A percentile compares a stretch with the other conserved stretches of the same genome.
Conservation (phyloP, 2,113 vertebrate species). For the Danionella cerebrum region DNA sequence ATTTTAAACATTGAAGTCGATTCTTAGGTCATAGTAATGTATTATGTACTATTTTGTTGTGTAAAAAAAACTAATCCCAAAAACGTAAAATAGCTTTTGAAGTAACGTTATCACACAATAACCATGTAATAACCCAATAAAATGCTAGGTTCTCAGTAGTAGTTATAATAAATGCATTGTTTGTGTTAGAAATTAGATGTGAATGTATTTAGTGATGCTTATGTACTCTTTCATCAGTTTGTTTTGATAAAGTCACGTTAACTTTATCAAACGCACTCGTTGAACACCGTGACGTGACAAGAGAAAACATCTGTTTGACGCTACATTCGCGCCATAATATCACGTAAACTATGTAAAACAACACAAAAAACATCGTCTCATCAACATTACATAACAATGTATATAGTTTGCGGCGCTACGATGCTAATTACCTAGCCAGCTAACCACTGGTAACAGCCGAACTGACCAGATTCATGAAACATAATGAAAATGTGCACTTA, state of each 20-base stretch:
- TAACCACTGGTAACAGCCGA: slow-evolving; percentile 1
- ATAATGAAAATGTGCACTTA: slow-evolving; percentile 8
- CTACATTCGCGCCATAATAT: background rate
- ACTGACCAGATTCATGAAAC: background rate
- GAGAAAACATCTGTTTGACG: background rate
- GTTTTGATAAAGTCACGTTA: background rate
- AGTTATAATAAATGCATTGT: background rate
- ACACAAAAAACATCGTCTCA: background rate
- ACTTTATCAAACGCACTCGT: background rate
- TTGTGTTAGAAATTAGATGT: background rate
- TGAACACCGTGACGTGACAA: background rate
- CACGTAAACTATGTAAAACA: background rate
- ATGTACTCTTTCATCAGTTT: background rate
- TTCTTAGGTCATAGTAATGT: too few relatives aligned
- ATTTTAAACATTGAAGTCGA: too few relatives aligned
- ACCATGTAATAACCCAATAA: too few relatives aligned
- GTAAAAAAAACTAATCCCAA: too few relatives aligned
- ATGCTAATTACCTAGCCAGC: slow-evolving; percentile 20
- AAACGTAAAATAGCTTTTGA: too few relatives aligned
- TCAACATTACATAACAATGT: background rate
- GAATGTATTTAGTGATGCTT: background rate
- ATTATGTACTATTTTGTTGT: too few relatives aligned
- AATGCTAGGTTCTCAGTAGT: background rate
- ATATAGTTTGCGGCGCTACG: background rate
- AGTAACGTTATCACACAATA: too few relatives aligned